Evolutionary conservation across 1,140 invertebrate genomes (phyloP).

Genomic region (Triops cancriformis): DNA sequence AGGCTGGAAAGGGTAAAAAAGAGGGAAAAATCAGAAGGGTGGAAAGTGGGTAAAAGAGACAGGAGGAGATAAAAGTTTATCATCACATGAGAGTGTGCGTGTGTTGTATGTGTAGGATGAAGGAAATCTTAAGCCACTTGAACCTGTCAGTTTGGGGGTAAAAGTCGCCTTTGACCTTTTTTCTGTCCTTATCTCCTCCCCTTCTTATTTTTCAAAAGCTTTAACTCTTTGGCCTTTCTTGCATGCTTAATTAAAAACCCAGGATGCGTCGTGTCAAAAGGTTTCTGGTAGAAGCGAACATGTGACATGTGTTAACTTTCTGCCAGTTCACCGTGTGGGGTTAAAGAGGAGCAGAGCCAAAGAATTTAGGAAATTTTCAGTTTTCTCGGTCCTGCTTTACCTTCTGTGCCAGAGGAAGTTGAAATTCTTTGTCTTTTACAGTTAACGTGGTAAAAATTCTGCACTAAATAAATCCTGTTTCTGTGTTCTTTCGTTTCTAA

Average conservation of each 20-base stretch:
- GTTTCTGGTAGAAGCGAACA: neutral
- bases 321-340: no score
- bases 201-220: no score
- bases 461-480: no score
- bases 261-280: slow-evolving; percentile 4
- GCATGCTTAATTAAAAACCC: neutral
- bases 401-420: neutral
- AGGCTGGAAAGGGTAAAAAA: neutral
- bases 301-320: neutral
- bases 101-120: neutral
- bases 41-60: neutral
- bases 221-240: neutral
- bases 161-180: neutral
- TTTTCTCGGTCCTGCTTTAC: neutral
- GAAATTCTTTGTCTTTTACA: no score
- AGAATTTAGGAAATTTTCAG: neutral
- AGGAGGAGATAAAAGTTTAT: neutral
- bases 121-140: neutral
- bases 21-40: neutral
- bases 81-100: neutral
- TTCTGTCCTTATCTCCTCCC: neutral
- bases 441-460: no score
- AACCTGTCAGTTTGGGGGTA: neutral
- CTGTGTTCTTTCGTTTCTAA: no score
- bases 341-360: no score